These are phyloP conservation scores for Chauna torquata DNA, from an alignment of 2,113 vertebrate genomes.

Conservation along the genomic window DNA sequence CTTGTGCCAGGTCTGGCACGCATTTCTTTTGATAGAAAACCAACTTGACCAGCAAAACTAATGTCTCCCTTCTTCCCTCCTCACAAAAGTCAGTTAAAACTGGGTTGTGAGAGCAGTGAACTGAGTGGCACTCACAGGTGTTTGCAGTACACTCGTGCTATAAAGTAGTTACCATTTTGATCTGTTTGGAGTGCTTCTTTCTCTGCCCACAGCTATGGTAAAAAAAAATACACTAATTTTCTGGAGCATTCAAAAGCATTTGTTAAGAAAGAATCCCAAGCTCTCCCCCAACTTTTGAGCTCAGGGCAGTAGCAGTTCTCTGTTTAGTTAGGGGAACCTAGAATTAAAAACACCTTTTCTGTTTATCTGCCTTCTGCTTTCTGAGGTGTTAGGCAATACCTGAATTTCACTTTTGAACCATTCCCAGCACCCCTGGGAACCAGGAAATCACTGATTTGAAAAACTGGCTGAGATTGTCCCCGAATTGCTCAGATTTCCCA, in stretches of 20 bases:
- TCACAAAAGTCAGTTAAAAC: background rate
- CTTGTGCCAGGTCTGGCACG: background rate
- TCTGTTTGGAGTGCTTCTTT: background rate
- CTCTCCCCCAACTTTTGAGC: background rate
- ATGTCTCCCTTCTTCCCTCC: background rate
- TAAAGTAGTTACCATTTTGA: background rate
- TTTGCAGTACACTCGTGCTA: background rate
- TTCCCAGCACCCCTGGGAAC: background rate
- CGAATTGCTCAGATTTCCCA: background rate
- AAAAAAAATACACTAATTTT: background rate
- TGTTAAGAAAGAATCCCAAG: background rate
- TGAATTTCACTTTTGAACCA: background rate
- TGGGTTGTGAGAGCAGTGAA: background rate
- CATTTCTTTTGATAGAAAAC: background rate
- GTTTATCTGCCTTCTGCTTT: background rate
- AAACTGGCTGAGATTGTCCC: background rate
- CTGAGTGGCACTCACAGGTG: background rate
- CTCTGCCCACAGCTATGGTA: background rate
- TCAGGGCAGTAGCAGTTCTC: background rate
- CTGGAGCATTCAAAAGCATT: background rate
- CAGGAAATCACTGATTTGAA: background rate
- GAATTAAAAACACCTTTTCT: background rate
- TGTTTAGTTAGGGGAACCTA: background rate
- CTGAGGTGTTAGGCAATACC: background rate
- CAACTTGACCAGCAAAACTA: background rate